Conservation (phyloP, 1,140 invertebrate genomes). For the Apis cerana region DNA sequence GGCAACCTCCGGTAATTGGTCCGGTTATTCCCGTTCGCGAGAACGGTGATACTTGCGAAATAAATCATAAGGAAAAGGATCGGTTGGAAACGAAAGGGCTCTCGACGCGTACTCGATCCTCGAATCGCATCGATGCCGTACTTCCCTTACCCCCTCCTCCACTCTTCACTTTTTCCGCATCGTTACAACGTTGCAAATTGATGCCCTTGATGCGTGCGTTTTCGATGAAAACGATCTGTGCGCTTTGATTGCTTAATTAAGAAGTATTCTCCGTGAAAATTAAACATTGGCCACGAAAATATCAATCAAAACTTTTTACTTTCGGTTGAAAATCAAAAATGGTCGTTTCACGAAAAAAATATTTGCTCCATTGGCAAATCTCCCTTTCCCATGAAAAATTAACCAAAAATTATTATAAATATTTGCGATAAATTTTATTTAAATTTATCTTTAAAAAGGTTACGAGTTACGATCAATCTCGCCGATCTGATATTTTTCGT, state of each 20-base stretch:
- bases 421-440: no score
- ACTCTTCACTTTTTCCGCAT: not conserved
- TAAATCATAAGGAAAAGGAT: constrained; percentile 43
- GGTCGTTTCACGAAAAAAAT: no score
- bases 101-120: not conserved
- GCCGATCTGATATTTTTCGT: no score
- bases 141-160: constrained; percentile 19
- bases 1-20: constrained; percentile 20
- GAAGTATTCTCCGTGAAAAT: no score
- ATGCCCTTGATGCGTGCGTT: constrained; percentile 43
- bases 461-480: no score
- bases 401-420: no score
- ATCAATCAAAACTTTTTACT: no score
- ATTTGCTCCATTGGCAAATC: no score
- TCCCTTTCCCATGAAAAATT: no score
- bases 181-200: constrained; percentile 55
- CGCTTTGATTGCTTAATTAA: not conserved
- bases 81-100: constrained; percentile 9
- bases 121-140: constrained; percentile 31
- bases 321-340: no score
- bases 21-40: not conserved
- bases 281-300: no score
- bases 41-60: constrained; percentile 20
- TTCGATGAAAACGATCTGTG: constrained; percentile 36
- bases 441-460: no score